These are phyloP conservation scores for Romanogobio albipinnatus DNA, from an alignment of 2,113 vertebrate species.

Conservation along the genomic window DNA sequence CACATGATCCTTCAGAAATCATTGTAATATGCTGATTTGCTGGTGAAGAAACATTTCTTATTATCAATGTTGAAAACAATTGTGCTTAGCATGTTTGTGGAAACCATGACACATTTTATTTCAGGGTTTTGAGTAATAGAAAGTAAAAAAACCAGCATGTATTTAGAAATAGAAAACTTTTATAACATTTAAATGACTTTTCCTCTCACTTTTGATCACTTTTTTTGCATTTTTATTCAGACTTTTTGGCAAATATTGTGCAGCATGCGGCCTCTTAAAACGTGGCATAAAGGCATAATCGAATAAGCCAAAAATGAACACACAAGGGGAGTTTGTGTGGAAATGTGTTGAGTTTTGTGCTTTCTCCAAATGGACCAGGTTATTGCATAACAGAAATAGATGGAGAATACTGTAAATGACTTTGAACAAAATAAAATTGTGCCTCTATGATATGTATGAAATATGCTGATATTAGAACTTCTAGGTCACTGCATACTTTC, in stretches of 20 bases:
- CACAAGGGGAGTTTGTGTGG: not conserved
- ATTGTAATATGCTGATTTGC: not conserved
- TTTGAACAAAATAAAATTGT: not conserved
- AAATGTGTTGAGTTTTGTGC: not conserved
- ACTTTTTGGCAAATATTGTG: not conserved
- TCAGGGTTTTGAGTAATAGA: not conserved
- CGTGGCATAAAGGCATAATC: not conserved
- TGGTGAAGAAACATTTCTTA: not conserved
- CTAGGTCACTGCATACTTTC: not conserved
- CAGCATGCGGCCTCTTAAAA: not conserved
- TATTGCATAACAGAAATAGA: slow-evolving; percentile 14
- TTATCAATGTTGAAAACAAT: not conserved
- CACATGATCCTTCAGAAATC: not conserved
- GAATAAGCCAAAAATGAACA: not conserved
- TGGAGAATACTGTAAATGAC: not conserved
- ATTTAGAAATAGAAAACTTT: not conserved
- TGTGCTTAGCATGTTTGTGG: not conserved
- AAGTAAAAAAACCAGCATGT: not conserved
- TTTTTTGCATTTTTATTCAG: not conserved
- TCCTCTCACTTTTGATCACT: not conserved
- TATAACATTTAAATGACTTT: not conserved
- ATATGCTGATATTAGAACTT: not conserved
- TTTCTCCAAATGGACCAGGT: not conserved
- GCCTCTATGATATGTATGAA: not conserved
- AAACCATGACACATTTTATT: not conserved